Evolutionary conservation across 2,888 invertebrate species (phyloP).

Genomic region (Tridacna crocea): DNA sequence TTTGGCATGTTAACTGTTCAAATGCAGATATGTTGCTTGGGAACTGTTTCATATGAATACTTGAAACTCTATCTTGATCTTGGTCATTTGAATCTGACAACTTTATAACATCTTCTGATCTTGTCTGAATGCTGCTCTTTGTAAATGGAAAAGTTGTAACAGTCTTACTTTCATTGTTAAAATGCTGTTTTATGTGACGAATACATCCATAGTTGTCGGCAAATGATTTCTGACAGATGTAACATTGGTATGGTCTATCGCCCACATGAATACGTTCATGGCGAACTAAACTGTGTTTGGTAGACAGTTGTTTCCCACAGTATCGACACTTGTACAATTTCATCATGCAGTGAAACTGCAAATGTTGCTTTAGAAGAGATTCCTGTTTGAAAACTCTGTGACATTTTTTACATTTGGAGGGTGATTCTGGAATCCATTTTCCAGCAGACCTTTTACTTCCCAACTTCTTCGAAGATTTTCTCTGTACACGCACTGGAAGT

Average conservation of each 20-base stretch:
- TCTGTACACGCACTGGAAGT: too few relatives aligned
- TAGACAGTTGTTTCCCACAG: constrained; percentile 58
- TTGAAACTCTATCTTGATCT: not conserved
- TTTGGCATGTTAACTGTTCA: not conserved
- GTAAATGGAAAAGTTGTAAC: not conserved
- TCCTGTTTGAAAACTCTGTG: constrained; percentile 55
- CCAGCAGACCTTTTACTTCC: constrained; percentile 16
- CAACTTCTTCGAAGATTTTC: not conserved
- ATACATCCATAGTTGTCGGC: constrained; percentile 61
- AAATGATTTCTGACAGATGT: constrained; percentile 60
- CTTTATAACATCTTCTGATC: not conserved
- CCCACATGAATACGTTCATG: constrained; percentile 60
- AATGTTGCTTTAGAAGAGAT: constrained; percentile 48
- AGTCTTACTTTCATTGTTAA: constrained; percentile 40
- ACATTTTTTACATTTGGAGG: constrained; percentile 58
- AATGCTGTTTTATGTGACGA: constrained; percentile 54
- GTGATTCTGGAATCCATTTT: constrained; percentile 50
- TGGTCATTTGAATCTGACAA: not conserved
- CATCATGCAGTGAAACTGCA: constrained; percentile 60
- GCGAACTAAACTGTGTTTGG: constrained; percentile 50
- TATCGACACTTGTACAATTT: constrained; percentile 60
- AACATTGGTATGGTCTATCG: constrained; percentile 57
- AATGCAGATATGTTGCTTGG: not conserved
- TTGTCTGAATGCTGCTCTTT: not conserved
- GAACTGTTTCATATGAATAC: not conserved